Evolutionary conservation across 1,140 invertebrate genomes (phyloP).

Genomic region (Andricus grossulariae): DNA sequence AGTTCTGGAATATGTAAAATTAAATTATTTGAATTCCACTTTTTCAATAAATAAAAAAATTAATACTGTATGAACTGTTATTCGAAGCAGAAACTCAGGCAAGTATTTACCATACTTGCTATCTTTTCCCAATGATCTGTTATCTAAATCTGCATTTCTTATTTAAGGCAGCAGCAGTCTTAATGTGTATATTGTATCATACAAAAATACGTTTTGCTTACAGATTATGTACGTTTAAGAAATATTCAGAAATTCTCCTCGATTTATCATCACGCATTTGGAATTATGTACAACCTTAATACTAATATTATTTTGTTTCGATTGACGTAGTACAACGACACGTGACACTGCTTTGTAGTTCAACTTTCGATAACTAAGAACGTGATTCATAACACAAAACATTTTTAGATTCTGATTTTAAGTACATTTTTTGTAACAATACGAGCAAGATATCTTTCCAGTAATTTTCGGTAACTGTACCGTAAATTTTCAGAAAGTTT

Average conservation of each 20-base stretch:
- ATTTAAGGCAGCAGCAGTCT: slow-evolving; percentile 58
- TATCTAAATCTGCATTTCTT: slow-evolving; percentile 41
- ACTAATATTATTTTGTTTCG: slow-evolving; percentile 7
- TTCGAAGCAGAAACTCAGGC: slow-evolving; percentile 34
- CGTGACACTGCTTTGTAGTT: slow-evolving; percentile 24
- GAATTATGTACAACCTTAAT: slow-evolving; percentile 19
- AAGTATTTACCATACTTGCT: slow-evolving; percentile 6
- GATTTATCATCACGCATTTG: slow-evolving; percentile 16
- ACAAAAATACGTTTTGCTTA: slow-evolving; percentile 55
- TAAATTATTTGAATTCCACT: slow-evolving; percentile 31
- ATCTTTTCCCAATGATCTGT: slow-evolving; percentile 33
- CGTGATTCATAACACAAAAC: background rate
- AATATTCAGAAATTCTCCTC: background rate
- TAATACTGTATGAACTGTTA: slow-evolving; percentile 46
- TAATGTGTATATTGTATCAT: slow-evolving; percentile 50
- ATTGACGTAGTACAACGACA: slow-evolving; percentile 11
- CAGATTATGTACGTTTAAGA: slow-evolving; percentile 34
- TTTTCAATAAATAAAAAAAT: slow-evolving; percentile 27
- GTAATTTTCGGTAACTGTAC: too few relatives aligned
- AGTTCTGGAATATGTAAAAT: slow-evolving; percentile 14
- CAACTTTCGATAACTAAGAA: slow-evolving; percentile 1
- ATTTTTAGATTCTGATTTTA: background rate
- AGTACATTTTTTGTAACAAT: background rate
- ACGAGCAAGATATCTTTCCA: too few relatives aligned
- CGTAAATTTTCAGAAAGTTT: too few relatives aligned